These are phyloP conservation scores for Hydropsyche tenuis DNA, from an alignment of 1,140 invertebrate species.

Conservation along the genomic window DNA sequence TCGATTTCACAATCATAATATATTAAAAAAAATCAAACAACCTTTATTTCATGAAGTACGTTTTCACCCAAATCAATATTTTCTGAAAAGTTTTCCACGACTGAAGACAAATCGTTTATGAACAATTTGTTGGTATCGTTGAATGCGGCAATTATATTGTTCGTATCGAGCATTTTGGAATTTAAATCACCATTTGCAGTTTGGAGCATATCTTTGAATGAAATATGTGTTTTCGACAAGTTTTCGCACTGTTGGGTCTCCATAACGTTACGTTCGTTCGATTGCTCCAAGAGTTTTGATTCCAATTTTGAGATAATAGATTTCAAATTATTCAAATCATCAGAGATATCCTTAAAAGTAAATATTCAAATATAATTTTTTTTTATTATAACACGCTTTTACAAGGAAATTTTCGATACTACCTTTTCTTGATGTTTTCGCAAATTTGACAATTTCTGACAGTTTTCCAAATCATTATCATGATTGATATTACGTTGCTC, in stretches of 20 bases:
- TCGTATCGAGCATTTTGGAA: conserved; percentile 14
- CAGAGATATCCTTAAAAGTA: conserved; percentile 36
- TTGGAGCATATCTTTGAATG: neutral
- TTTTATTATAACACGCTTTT: neutral
- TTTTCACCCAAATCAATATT: conserved; percentile 2
- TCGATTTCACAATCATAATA: too few species aligned
- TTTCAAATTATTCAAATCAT: conserved; percentile 28
- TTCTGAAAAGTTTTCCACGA: conserved; percentile 1
- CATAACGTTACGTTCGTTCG: neutral
- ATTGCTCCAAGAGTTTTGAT: conserved; percentile 13
- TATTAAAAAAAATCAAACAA: conserved; percentile 18
- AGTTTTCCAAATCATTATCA: conserved; percentile 1
- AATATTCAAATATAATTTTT: too few species aligned
- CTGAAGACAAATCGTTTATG: conserved; percentile 25
- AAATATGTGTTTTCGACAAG: neutral
- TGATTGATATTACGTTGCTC: conserved; percentile 9
- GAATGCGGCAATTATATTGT: conserved; percentile 7
- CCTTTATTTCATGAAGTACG: conserved; percentile 34
- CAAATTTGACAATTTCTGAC: neutral
- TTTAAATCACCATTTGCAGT: neutral
- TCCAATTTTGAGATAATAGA: conserved; percentile 28
- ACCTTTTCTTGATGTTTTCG: conserved; percentile 15
- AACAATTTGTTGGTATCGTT: conserved; percentile 37
- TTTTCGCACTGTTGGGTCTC: neutral
- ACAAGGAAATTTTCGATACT: conserved; percentile 2